Base-by-base conservation (phyloP, 2,113 vertebrate species). In the Bufo gargarizans region DNA sequence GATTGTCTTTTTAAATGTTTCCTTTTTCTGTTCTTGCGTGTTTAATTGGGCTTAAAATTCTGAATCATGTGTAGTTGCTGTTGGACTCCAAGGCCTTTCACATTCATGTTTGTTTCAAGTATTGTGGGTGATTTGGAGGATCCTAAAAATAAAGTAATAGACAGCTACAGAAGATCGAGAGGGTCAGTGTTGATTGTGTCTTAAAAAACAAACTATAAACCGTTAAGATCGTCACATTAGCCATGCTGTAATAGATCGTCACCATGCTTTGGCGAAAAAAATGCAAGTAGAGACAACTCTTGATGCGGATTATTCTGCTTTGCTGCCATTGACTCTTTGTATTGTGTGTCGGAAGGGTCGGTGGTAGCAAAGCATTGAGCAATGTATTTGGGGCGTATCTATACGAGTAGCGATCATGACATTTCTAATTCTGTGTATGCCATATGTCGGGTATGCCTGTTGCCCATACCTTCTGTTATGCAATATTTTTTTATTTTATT, bases 1-100 rank as follows among this genome's bases (percentile, higher is more conserved):
- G 81, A 88, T 88, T 88, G 87, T 88, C 87, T 88, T 88, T 88
- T 88, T 84, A 77, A 88, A 88, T 88, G 87, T 88, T 88, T 88
- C 67, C 81, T 77, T 84, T 87, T 84, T 86, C 59, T 84, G 50
- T 88, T 84, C 59, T 84, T 84, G 22, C 49, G 80, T 84, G 79
- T 88, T 88, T 88, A 77, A 84, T 84, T 88, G 80, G 87, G 87
- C 80, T 84, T 88, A 65, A 76, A 88, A 84, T 88, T 84, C 87
- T 88, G 87, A 88, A 84, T 88, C 87, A 88, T 88, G 87, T 88
- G 87, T 88, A 88, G 69, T 88, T 88, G 80, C 80, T 84, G 80
- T 88, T 84, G 87, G 87, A 88, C 87, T 88, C 87, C 87, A 88
- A 84, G 81, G 87, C 87, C 80, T 83, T 88, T 88, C 87, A 88